Evolutionary conservation across 1,140 invertebrate genomes (phyloP), one percentile per base, ranked within the genome.

Genomic region (Sitophilus oryzae): DNA sequence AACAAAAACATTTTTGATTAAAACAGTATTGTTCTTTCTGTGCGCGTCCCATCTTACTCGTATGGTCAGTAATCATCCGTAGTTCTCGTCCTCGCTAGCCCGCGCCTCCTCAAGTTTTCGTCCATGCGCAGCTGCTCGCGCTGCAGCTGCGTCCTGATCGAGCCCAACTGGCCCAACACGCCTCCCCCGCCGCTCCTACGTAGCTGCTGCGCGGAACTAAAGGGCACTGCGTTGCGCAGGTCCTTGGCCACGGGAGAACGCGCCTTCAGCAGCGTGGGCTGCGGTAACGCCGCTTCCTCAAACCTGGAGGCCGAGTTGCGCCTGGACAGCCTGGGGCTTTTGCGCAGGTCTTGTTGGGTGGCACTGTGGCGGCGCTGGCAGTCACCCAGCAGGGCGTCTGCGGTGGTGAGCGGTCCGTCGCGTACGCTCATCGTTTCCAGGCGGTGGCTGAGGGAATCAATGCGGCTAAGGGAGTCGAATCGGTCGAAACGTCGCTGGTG

Each of bases 151-250:
- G 76, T 65, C 38, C 79, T 56, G 45, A 80, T 80, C n/a, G 77
- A 77, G 3, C 77, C 79, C 11, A 80, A 60, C 61, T 80, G 78
- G 4, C 77, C 79, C 49, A 80, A 66, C 54, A 80, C 77, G 64
- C 73, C 70, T 63, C 73, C 70, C 69, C 60, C 73, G 22, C 78
- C 74, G 23, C 60, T 48, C 23, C 48, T 49, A n/a, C n/a, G n/a
- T 18, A 56, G 49, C 30, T 56, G 73, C 52, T n/a, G n/a, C n/a
- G n/a, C n/a, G n/a, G 67, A 68, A 52, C 66, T 68, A 41, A 71
- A 67, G 18, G 68, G 67, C 18, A 69, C 49, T n/a, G 70, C 66
- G 59, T 72, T 67, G 35, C 66, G 67, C 34, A 71, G 53, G 52
- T 72, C 69, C 51, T 65, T 64, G 3, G 55, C 68, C 55, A 74